Percentiles rank a stretch among this genome's conserved stretches.
Conservation (phyloP, 2,797 vertebrate species). For the Liparis tanakae region DNA sequence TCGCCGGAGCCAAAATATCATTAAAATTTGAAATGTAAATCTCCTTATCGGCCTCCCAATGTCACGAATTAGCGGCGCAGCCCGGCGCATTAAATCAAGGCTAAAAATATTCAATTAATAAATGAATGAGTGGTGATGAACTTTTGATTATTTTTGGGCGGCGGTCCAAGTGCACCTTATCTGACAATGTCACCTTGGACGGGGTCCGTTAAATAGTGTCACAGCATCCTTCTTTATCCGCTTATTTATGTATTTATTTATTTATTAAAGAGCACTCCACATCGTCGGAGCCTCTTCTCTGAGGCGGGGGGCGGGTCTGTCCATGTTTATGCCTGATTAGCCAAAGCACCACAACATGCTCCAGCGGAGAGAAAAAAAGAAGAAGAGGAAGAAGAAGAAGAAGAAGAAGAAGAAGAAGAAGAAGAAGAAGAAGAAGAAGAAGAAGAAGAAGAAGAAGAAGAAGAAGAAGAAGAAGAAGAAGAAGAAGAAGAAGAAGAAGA, state of each 20-base stretch:
- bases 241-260: conserved; percentile 73
- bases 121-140: conserved; percentile 86
- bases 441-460: neutral
- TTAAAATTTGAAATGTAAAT: conserved; percentile 88
- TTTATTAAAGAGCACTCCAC: conserved; percentile 73
- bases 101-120: conserved; percentile 88
- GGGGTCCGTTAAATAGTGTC: conserved; percentile 81
- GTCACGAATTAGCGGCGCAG: conserved; percentile 80
- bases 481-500: conserved; percentile 24
- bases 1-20: conserved; percentile 82
- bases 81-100: conserved; percentile 80
- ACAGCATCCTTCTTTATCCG: conserved; percentile 76
- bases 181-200: conserved; percentile 86
- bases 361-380: conserved; percentile 45
- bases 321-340: conserved; percentile 81
- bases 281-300: conserved; percentile 44
- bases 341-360: conserved; percentile 67
- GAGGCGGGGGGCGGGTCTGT: conserved; percentile 63
- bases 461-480: conserved; percentile 7
- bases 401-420: conserved; percentile 23
- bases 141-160: conserved; percentile 86
- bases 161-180: conserved; percentile 85
- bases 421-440: conserved; percentile 21
- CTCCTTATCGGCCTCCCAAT: conserved; percentile 82
- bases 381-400: no score